Base-by-base conservation (phyloP, 2,797 vertebrate species). In the Microctenopoma lineatum region DNA sequence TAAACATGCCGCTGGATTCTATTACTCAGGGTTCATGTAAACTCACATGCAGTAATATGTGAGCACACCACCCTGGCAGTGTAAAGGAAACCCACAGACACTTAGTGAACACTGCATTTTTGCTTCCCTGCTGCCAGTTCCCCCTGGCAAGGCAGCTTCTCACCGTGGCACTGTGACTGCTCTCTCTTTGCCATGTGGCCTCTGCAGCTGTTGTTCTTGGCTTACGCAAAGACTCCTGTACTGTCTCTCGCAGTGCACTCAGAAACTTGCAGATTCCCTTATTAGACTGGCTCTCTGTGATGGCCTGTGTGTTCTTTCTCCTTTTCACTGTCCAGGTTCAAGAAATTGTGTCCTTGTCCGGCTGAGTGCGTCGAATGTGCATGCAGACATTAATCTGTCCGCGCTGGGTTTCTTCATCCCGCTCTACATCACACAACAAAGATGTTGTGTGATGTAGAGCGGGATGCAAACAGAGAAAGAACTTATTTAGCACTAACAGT, bases 191-290 rank as follows among this genome's bases (percentile, higher is more conserved):
- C 84, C 81, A 65, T 77, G 81, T 85, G 77, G 73, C 73, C 74
- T 56, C 48, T 82, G 81, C 87, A 88, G 83, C 86, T 90, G 84
- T 79, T 88, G 77, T 70, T 85, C 52, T 70, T 81, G 83, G 82
- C 80, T 41, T 25, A 26, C 7, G 41, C 59, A 59, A 36, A 72
- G 18, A 58, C 69, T 57, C 66, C 46, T 44, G 39, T 27, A 34
- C 52, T 45, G 39, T 51, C 41, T 72, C 54, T 73, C 41, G 32
- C 54, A n/a, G 51, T 18, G 18, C 14, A 39, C 52, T 73, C 62
- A 36, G 55, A 26, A 73, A 81, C 70, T 62, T 52, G 18, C 21
- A 0, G 47, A 81, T 62, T 61, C 64, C 59, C 57, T 70, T 61
- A 38, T 78, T 72, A 62, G 29, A 10, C 26, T 15, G 9, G 62